Base-by-base conservation (phyloP, 2,797 vertebrate genomes). In the Acanthurus leucopareius region DNA sequence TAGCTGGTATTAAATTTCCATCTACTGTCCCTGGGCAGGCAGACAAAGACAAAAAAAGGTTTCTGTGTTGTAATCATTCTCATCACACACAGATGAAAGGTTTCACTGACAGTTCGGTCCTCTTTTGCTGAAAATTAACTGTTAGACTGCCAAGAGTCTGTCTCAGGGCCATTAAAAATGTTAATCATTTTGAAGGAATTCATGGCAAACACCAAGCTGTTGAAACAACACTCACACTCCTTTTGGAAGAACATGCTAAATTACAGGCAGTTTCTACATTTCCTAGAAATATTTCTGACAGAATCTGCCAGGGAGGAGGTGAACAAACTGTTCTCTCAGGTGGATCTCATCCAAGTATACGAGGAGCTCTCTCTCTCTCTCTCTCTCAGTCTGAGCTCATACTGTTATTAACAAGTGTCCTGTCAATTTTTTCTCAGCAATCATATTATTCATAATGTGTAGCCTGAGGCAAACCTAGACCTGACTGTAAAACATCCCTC, bases 341-440 rank as follows among this genome's bases (percentile, higher is more conserved):
- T 56, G 10, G 38, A 45, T 48, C 42, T 38, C 3, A 56, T 42
- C 28, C 4, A 19, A 61, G 54, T 14, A 54, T 22, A 15, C 0
- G 4, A 69, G 22, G n/a, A 64, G 47, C 44, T 45, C 44, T 45
- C 45, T 47, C 44, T 68, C 44, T 45, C 44, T 45, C 45, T 47
- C 44, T 68, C 7, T 25, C 25, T 38, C 13, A 42, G 19, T 3
- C 49, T 52, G 58, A 57, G 22, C 57, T 44, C 69, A 60, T 1
- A 4, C 5, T 1, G 10, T 14, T 22, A 16, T 51, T 38, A 42
- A 52, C 15, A 62, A 10, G 25, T 19, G 44, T 17, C 5, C 2
- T 15, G 17, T 38, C 19, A 7, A 28, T 40, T 63, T 7, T 68
- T 20, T 40, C 7, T 44, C 19, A n/a, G n/a, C 35, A 1, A 3